phyloP scores from a whole-genome alignment of 2,888 invertebrate species.

The Alentia gelatinosa region DNA sequence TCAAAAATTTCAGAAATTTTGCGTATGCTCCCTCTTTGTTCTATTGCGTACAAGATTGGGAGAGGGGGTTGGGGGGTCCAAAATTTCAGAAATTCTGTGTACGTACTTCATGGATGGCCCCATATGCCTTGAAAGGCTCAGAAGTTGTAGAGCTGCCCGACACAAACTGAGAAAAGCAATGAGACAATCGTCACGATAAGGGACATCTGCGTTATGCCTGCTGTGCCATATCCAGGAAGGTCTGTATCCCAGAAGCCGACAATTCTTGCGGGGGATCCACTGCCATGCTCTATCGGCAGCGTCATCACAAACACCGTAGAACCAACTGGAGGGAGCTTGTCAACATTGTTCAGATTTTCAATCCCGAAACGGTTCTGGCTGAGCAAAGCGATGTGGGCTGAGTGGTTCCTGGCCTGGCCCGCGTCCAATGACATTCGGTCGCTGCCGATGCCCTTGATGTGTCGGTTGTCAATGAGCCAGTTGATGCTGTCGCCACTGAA shows the following conservation, averaged over 20 bases:
- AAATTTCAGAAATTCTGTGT: background rate
- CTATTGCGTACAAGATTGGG: background rate
- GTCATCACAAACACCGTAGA: background rate
- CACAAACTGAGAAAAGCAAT: background rate
- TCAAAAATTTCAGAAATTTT: no score
- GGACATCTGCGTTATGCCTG: no score
- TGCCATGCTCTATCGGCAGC: slow-evolving; percentile 10
- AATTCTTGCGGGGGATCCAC: background rate
- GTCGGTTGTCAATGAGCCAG: background rate
- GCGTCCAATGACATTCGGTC: slow-evolving; percentile 20
- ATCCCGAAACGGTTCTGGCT: background rate
- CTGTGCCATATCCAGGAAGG: no score
- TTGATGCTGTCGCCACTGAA: background rate
- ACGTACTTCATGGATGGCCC: background rate
- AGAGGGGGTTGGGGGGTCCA: background rate
- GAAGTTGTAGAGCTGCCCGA: background rate
- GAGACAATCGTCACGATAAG: no score
- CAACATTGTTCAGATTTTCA: slow-evolving; percentile 2
- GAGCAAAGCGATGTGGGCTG: background rate
- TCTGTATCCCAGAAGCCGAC: background rate
- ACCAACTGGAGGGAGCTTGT: background rate
- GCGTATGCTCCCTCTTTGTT: no score
- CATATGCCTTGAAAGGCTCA: no score
- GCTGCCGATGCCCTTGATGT: slow-evolving; percentile 15
- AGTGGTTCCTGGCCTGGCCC: background rate